Evolutionary conservation across 2,113 vertebrate genomes (phyloP).

Genomic region (Isurus oxyrinchus): DNA sequence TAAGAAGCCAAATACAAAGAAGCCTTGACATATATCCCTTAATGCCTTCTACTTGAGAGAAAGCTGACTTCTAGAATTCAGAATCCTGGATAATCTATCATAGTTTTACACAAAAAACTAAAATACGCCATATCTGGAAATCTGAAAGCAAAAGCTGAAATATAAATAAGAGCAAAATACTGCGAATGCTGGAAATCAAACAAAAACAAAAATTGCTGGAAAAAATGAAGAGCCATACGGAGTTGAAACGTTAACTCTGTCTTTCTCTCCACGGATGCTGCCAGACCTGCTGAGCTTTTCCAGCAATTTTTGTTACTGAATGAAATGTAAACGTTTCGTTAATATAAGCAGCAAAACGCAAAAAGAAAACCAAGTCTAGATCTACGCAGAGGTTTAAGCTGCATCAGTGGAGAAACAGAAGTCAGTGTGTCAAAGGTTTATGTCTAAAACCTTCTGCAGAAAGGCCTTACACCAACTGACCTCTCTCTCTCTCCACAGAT

Average conservation of each 20-base stretch:
- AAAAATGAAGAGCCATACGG: too few species aligned
- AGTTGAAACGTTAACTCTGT: too few species aligned
- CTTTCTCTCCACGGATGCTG: too few species aligned
- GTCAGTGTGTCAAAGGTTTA: too few species aligned
- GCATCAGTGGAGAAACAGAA: not conserved
- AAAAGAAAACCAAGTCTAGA: not conserved
- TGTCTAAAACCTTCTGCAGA: not conserved
- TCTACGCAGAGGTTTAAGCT: not conserved
- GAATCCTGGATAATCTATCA: not conserved
- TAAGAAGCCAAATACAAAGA: not conserved
- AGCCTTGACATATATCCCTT: not conserved
- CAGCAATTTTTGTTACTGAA: not conserved
- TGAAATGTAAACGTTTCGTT: not conserved
- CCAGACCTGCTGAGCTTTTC: too few species aligned
- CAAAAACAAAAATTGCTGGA: too few species aligned
- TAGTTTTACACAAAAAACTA: not conserved
- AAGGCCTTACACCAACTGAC: not conserved
- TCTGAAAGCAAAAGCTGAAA: not conserved
- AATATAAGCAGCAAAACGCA: not conserved
- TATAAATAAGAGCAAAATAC: too few species aligned
- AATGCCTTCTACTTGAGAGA: not conserved
- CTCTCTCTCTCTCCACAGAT: not conserved
- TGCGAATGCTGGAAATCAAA: too few species aligned
- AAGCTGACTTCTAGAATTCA: not conserved
- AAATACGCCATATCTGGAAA: not conserved